A percentile compares a stretch with the other conserved stretches of the same genome.
Conservation (phyloP, 1,140 invertebrate genomes). For the Calycopis cecrops region DNA sequence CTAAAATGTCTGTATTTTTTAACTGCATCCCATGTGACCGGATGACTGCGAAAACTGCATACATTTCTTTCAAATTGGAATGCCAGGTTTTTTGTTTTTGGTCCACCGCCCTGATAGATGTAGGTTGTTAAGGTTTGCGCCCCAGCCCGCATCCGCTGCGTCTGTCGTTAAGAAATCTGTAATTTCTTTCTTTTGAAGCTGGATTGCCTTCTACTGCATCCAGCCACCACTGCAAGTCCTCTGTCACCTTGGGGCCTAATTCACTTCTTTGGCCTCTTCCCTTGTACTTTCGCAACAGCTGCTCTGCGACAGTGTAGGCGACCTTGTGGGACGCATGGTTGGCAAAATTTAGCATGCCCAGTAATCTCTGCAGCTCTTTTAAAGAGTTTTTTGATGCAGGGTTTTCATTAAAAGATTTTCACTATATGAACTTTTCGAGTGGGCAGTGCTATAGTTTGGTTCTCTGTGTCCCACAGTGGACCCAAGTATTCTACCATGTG, state of each 20-base stretch:
- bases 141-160: conserved; percentile 35
- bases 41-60: no score
- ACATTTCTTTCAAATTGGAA: conserved; percentile 39
- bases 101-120: conserved; percentile 26
- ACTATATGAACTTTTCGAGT: conserved; percentile 4
- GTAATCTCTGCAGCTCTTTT: conserved; percentile 15
- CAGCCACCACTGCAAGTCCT: no score
- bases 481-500: background rate
- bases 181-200: no score
- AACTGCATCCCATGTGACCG: no score
- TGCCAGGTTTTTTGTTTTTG: conserved; percentile 32
- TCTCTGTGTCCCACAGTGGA: background rate
- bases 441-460: background rate
- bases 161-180: conserved; percentile 39
- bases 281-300: conserved; percentile 12
- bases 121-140: conserved; percentile 23
- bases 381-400: conserved; percentile 4
- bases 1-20: no score
- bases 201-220: no score
- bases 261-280: no score
- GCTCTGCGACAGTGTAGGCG: conserved; percentile 16
- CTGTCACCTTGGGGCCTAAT: no score
- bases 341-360: conserved; percentile 24
- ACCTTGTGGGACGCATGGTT: conserved; percentile 14
- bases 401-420: conserved; percentile 13